phyloP scores from a whole-genome alignment of 1,140 invertebrate genomes.

The Drosophila equinoxialis region DNA sequence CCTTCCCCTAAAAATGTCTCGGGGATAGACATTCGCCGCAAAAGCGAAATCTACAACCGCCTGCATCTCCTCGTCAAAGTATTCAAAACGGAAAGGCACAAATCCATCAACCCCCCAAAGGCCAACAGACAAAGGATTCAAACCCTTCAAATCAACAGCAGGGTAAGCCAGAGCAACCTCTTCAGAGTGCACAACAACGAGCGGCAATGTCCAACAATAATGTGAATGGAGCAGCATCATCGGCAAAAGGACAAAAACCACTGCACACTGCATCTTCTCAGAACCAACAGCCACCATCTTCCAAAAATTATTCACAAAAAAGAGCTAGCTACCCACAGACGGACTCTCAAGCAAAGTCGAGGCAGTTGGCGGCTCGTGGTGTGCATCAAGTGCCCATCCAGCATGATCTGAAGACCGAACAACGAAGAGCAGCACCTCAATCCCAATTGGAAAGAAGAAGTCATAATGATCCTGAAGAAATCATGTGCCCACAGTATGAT shows the following conservation, averaged over 20 bases:
- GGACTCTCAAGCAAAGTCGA: background rate
- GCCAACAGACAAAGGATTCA: no score
- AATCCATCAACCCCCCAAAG: no score
- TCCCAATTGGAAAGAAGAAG: background rate
- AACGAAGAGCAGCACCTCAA: background rate
- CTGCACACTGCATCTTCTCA: no score
- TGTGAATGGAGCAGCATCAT: no score
- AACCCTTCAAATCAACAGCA: no score
- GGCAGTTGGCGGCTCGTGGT: background rate
- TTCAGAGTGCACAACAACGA: no score
- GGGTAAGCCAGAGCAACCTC: no score
- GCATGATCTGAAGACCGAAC: background rate
- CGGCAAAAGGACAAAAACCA: no score
- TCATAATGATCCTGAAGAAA: background rate
- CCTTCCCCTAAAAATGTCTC: background rate
- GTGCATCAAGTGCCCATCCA: slow-evolving; percentile 13
- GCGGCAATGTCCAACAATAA: no score
- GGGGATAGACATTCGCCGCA: background rate
- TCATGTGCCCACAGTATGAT: background rate
- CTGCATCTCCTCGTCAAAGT: background rate
- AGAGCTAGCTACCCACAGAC: no score
- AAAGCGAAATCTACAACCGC: background rate
- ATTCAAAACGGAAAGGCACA: background rate
- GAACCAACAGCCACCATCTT: no score
- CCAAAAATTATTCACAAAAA: no score